Percentiles rank a stretch among this genome's conserved stretches.
phyloP scores from a whole-genome alignment of 2,888 invertebrate genomes.

The Antheraea assamensis region DNA sequence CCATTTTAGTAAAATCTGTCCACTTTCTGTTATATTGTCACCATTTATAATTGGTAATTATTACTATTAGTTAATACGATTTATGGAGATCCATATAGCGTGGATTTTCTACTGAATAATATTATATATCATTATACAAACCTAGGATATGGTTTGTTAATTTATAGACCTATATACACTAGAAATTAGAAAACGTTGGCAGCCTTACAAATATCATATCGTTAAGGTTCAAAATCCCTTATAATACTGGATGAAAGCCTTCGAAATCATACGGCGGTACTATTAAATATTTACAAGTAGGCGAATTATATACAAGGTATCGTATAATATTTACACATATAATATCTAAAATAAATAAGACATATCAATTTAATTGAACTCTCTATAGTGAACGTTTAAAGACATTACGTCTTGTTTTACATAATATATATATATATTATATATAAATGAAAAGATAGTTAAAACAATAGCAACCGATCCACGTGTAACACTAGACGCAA shows the following conservation, averaged over 20 bases:
- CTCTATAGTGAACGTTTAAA: slow-evolving; percentile 63
- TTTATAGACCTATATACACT: slow-evolving; percentile 9
- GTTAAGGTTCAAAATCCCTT: slow-evolving; percentile 61
- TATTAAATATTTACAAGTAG: slow-evolving; percentile 67
- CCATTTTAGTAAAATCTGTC: not conserved
- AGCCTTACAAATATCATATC: slow-evolving; percentile 29
- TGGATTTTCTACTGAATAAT: not conserved
- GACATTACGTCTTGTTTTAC: slow-evolving; percentile 51
- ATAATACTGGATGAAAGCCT: slow-evolving; percentile 74
- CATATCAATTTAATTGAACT: slow-evolving; percentile 78
- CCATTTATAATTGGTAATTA: too few relatives aligned
- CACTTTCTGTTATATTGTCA: not conserved
- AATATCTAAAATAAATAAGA: slow-evolving; percentile 76
- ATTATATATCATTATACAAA: not conserved
- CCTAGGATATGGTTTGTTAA: not conserved
- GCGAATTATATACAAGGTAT: slow-evolving; percentile 70
- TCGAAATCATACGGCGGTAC: slow-evolving; percentile 31
- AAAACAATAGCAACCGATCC: slow-evolving; percentile 44
- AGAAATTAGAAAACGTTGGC: slow-evolving; percentile 27
- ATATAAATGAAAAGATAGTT: slow-evolving; percentile 41
- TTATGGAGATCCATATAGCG: too few relatives aligned
- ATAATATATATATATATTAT: slow-evolving; percentile 38
- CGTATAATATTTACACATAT: slow-evolving; percentile 66
- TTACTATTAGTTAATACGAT: too few relatives aligned
- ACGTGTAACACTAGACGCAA: slow-evolving; percentile 7